phyloP scores from a whole-genome alignment of 2,113 vertebrate genomes.

The Mesembrinibis cayennensis region DNA sequence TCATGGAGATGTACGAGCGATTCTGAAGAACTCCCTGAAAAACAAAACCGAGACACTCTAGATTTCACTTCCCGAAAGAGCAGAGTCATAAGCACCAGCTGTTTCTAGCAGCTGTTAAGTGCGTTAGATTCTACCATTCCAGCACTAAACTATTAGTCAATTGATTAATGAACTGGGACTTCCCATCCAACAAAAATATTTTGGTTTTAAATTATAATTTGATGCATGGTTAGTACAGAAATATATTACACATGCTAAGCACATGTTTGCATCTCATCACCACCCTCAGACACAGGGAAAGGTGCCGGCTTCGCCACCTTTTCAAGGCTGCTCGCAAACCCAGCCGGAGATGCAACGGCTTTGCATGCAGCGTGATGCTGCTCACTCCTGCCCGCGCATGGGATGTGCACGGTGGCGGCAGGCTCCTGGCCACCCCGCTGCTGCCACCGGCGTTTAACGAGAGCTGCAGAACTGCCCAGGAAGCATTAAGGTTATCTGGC shows the following conservation, averaged over 20 bases:
- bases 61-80: conserved; percentile 1
- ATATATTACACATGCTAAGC: neutral
- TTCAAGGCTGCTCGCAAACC: neutral
- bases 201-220: conserved; percentile 47
- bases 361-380: neutral
- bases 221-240: neutral
- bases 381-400: neutral
- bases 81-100: neutral
- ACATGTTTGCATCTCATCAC: neutral
- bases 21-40: neutral
- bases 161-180: conserved; percentile 57
- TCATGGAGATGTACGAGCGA: neutral
- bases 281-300: neutral
- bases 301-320: neutral
- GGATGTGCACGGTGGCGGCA: neutral
- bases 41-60: neutral
- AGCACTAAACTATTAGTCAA: conserved; percentile 36
- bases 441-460: neutral
- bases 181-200: conserved; percentile 47
- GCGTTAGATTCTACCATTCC: neutral
- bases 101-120: conserved; percentile 31
- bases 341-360: neutral
- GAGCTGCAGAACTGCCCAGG: neutral
- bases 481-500: neutral
- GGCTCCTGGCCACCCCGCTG: neutral